A percentile compares a stretch with the other conserved stretches of the same genome.
These are phyloP conservation scores for Thysanoteuthis rhombus DNA, from an alignment of 2,888 invertebrate genomes.

Conservation along the genomic window DNA sequence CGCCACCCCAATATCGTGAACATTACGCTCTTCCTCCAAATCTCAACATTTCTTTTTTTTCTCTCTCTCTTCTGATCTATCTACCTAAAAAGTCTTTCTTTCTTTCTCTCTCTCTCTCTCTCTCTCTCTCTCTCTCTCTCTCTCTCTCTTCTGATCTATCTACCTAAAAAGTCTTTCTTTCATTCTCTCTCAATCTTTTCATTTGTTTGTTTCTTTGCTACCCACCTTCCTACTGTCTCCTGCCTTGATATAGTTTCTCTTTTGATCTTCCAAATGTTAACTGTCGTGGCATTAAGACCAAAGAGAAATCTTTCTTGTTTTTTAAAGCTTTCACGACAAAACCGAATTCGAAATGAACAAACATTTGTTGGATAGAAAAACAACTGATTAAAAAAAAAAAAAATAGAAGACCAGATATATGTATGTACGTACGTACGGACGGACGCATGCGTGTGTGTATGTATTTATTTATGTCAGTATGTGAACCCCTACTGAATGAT, in stretches of 20 bases:
- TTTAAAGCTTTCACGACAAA: neutral
- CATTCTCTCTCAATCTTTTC: too few relatives aligned
- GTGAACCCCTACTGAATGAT: neutral
- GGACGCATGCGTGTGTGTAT: neutral
- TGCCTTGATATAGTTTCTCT: neutral
- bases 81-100: too few relatives aligned
- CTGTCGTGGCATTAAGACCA: neutral
- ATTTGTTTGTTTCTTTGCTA: neutral
- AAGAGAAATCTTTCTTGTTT: neutral
- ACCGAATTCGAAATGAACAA: neutral
- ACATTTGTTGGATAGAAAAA: neutral
- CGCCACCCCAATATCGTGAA: too few relatives aligned
- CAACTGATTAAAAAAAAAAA: neutral
- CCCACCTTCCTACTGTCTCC: neutral
- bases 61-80: too few relatives aligned
- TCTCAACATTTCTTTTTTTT: too few relatives aligned
- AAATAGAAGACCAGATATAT: too few relatives aligned
- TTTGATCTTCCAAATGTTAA: neutral
- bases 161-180: too few relatives aligned
- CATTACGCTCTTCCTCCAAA: too few relatives aligned
- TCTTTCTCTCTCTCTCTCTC: too few relatives aligned
- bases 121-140: too few relatives aligned
- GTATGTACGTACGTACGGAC: too few relatives aligned
- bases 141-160: too few relatives aligned
- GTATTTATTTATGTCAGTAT: neutral